A percentile compares a stretch with the other conserved stretches of the same genome.
Conservation (phyloP, 1,140 invertebrate species). For the Onthophagus taurus region DNA sequence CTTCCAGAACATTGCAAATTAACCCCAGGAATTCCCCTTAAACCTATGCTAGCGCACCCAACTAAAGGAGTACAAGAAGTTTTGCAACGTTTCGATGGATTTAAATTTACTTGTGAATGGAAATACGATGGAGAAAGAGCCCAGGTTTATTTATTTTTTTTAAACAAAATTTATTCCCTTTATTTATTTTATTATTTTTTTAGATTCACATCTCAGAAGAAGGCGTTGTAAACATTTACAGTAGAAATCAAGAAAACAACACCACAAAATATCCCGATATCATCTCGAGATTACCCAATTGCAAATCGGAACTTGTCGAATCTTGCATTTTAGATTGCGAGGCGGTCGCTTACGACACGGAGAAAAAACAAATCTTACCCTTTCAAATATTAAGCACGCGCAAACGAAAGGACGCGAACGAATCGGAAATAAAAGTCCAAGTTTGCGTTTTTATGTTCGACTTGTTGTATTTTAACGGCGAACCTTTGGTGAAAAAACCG, state of each 20-base stretch:
- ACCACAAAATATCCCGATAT: constrained; percentile 98
- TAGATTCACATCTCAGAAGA: constrained; percentile 68
- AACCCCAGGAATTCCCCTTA: constrained; percentile 87
- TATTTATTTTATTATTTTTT: constrained; percentile 1
- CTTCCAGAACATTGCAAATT: constrained; percentile 79
- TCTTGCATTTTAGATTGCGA: constrained; percentile 94
- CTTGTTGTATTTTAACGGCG: constrained; percentile 88
- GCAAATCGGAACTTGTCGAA: constrained; percentile 51
- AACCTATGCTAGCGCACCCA: constrained; percentile 98
- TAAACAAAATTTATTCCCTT: not conserved
- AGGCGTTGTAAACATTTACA: constrained; percentile 75
- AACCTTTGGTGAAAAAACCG: constrained; percentile 71
- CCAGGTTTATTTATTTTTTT: constrained; percentile 51
- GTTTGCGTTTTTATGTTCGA: constrained; percentile 99
- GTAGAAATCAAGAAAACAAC: constrained; percentile 97
- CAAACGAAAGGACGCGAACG: constrained; percentile 90
- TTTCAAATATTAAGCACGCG: constrained; percentile 95
- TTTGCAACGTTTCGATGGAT: constrained; percentile 78
- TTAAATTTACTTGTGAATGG: constrained; percentile 96
- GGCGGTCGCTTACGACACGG: constrained; percentile 92
- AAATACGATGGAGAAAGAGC: constrained; percentile 99
- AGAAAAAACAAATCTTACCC: constrained; percentile 85
- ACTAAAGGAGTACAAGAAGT: constrained; percentile 90
- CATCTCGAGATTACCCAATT: constrained; percentile 59
- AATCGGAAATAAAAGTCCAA: constrained; percentile 89